Conservation (phyloP, 1,140 invertebrate species). For the Caenorhabditis remanei region DNA sequence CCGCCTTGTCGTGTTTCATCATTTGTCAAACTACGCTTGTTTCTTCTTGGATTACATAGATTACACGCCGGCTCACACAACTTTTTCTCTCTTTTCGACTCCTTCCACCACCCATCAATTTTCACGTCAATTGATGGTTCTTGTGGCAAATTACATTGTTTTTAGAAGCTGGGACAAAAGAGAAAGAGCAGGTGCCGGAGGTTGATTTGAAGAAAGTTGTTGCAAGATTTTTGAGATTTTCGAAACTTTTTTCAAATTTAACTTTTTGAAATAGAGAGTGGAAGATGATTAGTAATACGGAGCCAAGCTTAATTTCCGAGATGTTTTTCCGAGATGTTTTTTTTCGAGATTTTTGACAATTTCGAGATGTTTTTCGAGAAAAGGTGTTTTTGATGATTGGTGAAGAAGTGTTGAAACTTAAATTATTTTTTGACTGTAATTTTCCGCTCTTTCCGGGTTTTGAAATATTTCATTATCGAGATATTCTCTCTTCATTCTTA, state of each 20-base stretch:
- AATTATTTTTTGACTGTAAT: no score
- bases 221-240: background rate
- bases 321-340: no score
- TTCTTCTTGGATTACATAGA: conserved; percentile 50
- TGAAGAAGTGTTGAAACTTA: no score
- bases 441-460: no score
- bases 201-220: background rate
- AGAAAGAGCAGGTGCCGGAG: background rate
- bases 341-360: no score
- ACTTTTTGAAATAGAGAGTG: no score
- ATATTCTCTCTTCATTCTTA: no score
- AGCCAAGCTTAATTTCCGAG: no score
- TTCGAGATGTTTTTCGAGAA: no score
- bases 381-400: no score
- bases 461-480: no score
- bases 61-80: background rate
- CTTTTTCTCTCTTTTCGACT: background rate
- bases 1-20: background rate
- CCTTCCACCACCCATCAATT: conserved; percentile 13
- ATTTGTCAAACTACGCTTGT: conserved; percentile 38
- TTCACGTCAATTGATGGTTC: conserved; percentile 38
- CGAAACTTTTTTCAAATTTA: background rate
- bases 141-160: conserved; percentile 54
- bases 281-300: no score
- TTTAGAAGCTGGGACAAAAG: conserved; percentile 5